Evolutionary conservation across 2,113 vertebrate genomes (phyloP), one percentile per base, ranked within the genome.

Genomic region (Anguilla rostrata): DNA sequence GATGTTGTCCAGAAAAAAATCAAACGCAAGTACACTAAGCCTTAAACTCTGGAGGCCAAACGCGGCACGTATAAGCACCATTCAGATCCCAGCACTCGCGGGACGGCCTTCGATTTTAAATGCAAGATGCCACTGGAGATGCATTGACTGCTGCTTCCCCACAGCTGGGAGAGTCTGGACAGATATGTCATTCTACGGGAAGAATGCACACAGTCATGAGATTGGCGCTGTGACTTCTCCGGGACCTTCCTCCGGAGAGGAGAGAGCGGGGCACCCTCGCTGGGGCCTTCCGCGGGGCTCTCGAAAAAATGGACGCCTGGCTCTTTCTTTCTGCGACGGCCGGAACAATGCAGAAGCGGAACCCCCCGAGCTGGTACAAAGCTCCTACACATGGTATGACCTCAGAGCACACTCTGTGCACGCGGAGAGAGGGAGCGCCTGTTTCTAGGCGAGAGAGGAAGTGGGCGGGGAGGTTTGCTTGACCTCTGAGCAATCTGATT

Each of bases 401-500:
- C 66, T 57, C 60, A 81, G 81, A 84, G 83, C 83, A 86, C 85
- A 81, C 83, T 46, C 63, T 39, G 20, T 8, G 26, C 82, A 66
- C 39, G 60, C 49, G 39, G 78, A 15, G 39, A 57, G 85, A 63
- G 82, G 40, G 84, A 88, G 81, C 22, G 83, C 53, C 66, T 87
- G 85, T 83, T 85, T 86, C 87, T 84, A 90, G 83, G 83, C 43
- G 79, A 90, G 63, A 86, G 87, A 85, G 84, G 86, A 87, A 88
- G 90, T 87, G 86, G 92, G 91, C n/a, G 89, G 87, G 89, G 82
- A 88, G 0, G 78, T 86, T 53, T 87, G 78, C 9, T 0, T 2
- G 40, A 82, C 85, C 87, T 90, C n/a, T n/a, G 78, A 88, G 90
- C 12, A 80, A 87, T 91, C 84, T 86, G 79, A 94, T 92, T 95